phyloP scores from a whole-genome alignment of 1,140 invertebrate genomes.

The Drosophila ananassae region DNA sequence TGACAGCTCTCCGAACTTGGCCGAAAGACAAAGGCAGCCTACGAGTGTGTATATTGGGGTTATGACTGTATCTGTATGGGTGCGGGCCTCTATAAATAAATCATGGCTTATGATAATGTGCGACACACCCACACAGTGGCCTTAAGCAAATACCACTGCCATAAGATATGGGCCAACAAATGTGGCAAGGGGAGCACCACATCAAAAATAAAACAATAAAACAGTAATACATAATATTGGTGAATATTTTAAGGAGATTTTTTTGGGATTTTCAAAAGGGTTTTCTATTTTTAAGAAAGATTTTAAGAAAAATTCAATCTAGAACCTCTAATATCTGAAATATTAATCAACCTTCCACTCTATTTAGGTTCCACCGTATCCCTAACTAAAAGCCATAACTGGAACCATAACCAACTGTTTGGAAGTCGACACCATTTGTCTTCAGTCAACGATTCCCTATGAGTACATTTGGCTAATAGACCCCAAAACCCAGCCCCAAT shows the following conservation, averaged over 20 bases:
- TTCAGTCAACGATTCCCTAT: constrained; percentile 26
- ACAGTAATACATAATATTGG: not conserved
- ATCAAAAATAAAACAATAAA: not conserved
- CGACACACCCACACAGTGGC: constrained; percentile 10
- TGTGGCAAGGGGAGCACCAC: constrained; percentile 2
- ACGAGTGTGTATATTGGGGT: not conserved
- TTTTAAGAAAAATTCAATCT: too few species aligned
- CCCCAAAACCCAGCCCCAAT: constrained; percentile 50
- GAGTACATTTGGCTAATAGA: constrained; percentile 6
- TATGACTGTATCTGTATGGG: constrained; percentile 27
- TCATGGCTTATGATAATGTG: constrained; percentile 67
- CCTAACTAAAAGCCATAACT: not conserved
- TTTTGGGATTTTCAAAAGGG: too few species aligned
- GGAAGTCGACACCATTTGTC: constrained; percentile 36
- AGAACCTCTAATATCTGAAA: too few species aligned
- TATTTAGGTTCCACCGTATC: not conserved
- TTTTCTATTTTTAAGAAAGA: too few species aligned
- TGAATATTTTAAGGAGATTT: not conserved
- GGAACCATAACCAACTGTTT: constrained; percentile 12
- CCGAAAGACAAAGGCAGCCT: constrained; percentile 45
- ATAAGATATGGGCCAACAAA: constrained; percentile 28
- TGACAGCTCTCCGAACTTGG: constrained; percentile 65
- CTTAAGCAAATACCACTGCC: not conserved
- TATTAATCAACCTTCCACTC: too few species aligned
- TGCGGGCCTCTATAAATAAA: constrained; percentile 68